Evolutionary conservation across 1,140 invertebrate species (phyloP), one percentile per base, ranked within the genome.

Genomic region (Brachionus koreanus): DNA sequence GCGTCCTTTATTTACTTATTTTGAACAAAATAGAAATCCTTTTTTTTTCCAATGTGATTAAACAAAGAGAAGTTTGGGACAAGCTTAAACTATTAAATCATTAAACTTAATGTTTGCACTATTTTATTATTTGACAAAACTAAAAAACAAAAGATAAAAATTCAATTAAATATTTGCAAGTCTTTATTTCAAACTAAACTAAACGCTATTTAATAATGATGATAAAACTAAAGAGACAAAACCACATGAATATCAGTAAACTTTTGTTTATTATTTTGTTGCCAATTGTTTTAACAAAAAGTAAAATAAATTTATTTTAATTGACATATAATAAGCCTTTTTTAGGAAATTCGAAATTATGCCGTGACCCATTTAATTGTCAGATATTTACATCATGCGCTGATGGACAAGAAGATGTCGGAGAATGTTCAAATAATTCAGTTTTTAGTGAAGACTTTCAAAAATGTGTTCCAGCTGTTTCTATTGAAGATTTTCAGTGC

Each of bases 371-470:
- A 2, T 37, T 33, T 6, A 37, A 82, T 69, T 82, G 79, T 42
- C 79, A 82, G 65, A 12, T 35, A 19, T 82, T 65, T 52, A 29
- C 42, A n/a, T 49, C 79, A n/a, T 82, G 79, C 35, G n/a, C 3
- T 16, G 12, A 65, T 57, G 49, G 29, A 25, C 4, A 37, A 23
- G 13, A 57, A 19, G 23, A 9, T 16, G 13, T 82, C 0, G 43
- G 65, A 67, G 43, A 65, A 16, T 82, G 79, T 43, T 29, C 79
- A 35, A 65, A 43, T 37, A 57, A 23, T 42, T 65, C 25, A 0
- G 57, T 82, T 12, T 82, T 82, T 82, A 42, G 42, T 67, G 61
- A 82, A 25, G 49, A 49, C n/a, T n/a, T 39, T 3, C 79, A 82
- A 82, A 82, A 67, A 33, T 82, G 79, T 82, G 79, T 67, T 9